Percentiles rank a stretch among this genome's conserved stretches.
phyloP scores from a whole-genome alignment of 1,140 invertebrate genomes.

The Drosophila biarmipes region DNA sequence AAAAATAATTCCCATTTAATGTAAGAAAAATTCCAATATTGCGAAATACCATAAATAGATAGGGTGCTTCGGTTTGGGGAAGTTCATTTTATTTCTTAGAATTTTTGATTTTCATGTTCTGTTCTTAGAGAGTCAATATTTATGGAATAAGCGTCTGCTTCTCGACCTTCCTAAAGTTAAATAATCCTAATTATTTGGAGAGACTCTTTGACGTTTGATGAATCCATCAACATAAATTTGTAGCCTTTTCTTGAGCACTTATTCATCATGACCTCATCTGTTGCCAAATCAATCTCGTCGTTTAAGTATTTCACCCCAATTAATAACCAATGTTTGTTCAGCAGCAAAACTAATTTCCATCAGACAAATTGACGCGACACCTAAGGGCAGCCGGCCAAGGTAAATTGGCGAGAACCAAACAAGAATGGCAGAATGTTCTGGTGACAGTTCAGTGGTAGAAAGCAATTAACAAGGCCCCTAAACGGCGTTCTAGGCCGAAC shows the following conservation, averaged over 20 bases:
- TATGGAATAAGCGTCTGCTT: background rate
- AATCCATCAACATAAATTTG: constrained; percentile 5
- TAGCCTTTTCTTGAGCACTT: constrained; percentile 11
- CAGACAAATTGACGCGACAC: constrained; percentile 42
- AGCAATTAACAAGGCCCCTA: constrained; percentile 33
- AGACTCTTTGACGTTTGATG: constrained; percentile 16
- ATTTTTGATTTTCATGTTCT: background rate
- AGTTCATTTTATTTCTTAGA: background rate
- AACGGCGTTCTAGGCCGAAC: constrained; percentile 24
- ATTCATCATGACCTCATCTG: constrained; percentile 27
- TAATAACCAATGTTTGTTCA: constrained; percentile 32
- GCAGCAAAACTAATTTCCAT: constrained; percentile 21
- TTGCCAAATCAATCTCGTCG: constrained; percentile 17
- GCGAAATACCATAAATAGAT: constrained; percentile 10
- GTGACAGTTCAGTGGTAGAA: constrained; percentile 40
- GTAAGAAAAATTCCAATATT: constrained; percentile 7
- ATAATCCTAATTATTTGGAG: background rate
- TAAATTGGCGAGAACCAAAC: constrained; percentile 8
- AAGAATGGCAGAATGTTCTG: constrained; percentile 13
- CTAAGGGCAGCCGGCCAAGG: constrained; percentile 61
- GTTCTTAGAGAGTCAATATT: background rate
- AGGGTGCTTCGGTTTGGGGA: background rate
- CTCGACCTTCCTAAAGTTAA: too few relatives aligned
- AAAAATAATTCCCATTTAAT: constrained; percentile 8
- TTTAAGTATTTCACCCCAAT: constrained; percentile 26